Evolutionary conservation across 2,113 vertebrate species (phyloP).

Genomic region (Rafetus swinhoei): DNA sequence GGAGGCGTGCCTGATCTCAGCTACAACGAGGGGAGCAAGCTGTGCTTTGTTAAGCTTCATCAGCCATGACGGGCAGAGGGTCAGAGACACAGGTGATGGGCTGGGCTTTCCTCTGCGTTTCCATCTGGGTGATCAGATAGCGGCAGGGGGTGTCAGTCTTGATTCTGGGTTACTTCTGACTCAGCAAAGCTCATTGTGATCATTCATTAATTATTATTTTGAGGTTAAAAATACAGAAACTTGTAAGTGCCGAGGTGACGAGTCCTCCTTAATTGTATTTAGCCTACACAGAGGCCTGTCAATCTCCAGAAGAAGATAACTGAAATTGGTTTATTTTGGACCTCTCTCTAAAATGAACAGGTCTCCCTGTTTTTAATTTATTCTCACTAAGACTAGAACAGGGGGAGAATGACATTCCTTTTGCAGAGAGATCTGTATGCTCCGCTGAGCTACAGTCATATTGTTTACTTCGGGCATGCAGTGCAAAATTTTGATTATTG

Average conservation of each 20-base stretch:
- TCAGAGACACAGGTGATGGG: background rate
- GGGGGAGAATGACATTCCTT: background rate
- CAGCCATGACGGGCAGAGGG: background rate
- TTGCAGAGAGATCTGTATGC: background rate
- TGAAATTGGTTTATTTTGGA: conserved; percentile 38
- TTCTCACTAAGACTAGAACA: conserved; percentile 54
- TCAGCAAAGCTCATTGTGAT: background rate
- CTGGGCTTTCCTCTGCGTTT: background rate
- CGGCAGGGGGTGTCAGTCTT: background rate
- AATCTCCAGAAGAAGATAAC: background rate
- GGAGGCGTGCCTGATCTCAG: background rate
- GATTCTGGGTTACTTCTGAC: background rate
- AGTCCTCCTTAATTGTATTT: background rate
- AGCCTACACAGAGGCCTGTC: background rate
- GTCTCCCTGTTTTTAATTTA: background rate
- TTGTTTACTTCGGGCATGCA: background rate
- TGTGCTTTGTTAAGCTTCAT: background rate
- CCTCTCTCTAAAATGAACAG: background rate
- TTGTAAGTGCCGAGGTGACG: background rate
- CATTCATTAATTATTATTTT: background rate
- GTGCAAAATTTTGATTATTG: background rate
- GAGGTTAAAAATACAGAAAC: background rate
- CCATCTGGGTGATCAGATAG: background rate
- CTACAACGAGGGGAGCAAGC: background rate
- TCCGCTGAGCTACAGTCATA: background rate